Percentiles rank a stretch among this genome's conserved stretches.
Evolutionary conservation across 2,888 invertebrate species (phyloP).

Genomic region (Blomia tropicalis): DNA sequence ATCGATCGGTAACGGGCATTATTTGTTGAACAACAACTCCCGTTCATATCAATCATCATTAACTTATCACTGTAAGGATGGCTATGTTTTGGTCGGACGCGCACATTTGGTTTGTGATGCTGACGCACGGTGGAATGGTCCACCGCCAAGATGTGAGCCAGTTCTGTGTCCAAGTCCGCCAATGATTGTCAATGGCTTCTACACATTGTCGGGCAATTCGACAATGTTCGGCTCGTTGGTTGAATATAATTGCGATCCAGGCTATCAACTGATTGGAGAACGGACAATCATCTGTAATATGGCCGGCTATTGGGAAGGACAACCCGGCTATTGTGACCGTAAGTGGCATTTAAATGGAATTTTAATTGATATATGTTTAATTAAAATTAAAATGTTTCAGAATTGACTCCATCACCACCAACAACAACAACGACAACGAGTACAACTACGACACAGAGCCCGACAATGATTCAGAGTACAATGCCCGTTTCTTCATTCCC

Average conservation of each 20-base stretch:
- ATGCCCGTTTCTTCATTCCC: not conserved
- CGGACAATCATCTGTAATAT: slow-evolving; percentile 52
- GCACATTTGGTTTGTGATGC: slow-evolving; percentile 71
- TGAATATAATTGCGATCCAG: slow-evolving; percentile 53
- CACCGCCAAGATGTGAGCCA: slow-evolving; percentile 67
- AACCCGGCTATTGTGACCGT: slow-evolving; percentile 56
- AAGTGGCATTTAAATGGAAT: slow-evolving; percentile 27
- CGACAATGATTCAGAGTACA: slow-evolving; percentile 28
- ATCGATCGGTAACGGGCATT: slow-evolving; percentile 62
- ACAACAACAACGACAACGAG: slow-evolving; percentile 31
- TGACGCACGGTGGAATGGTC: slow-evolving; percentile 73
- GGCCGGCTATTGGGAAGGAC: slow-evolving; percentile 60
- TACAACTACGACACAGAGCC: slow-evolving; percentile 30
- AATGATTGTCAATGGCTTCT: slow-evolving; percentile 45
- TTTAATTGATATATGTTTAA: not conserved
- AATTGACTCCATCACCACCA: slow-evolving; percentile 5
- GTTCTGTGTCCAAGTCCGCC: slow-evolving; percentile 55
- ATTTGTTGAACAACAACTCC: slow-evolving; percentile 62
- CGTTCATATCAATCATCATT: slow-evolving; percentile 73
- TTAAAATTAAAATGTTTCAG: slow-evolving; percentile 13
- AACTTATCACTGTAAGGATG: slow-evolving; percentile 62
- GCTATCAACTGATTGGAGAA: slow-evolving; percentile 52
- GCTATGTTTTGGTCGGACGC: slow-evolving; percentile 66
- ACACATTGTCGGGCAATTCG: slow-evolving; percentile 30
- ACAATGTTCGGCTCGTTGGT: slow-evolving; percentile 51